Evolutionary conservation across 2,797 vertebrate species (phyloP).

Genomic region (Enteromius viviparus): DNA sequence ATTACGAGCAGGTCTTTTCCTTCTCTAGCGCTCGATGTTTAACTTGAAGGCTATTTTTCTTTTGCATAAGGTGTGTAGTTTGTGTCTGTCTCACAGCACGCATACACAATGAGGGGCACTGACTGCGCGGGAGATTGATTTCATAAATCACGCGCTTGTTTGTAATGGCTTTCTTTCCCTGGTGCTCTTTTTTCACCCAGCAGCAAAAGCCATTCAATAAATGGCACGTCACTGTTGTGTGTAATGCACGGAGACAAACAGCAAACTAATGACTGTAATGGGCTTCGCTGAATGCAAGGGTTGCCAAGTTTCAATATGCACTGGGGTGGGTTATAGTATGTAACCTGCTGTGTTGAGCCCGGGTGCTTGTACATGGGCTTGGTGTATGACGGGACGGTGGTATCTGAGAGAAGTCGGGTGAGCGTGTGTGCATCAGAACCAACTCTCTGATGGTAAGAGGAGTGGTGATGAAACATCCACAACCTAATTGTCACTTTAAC

Average conservation of each 20-base stretch:
- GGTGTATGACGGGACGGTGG: neutral
- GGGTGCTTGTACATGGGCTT: slow-evolving; percentile 2
- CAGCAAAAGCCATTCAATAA: slow-evolving; percentile 65
- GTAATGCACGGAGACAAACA: slow-evolving; percentile 58
- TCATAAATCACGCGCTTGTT: slow-evolving; percentile 85
- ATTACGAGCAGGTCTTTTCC: slow-evolving; percentile 67
- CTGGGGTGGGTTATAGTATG: slow-evolving; percentile 14
- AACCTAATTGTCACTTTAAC: slow-evolving; percentile 45
- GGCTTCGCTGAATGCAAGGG: slow-evolving; percentile 49
- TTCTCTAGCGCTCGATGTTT: slow-evolving; percentile 18
- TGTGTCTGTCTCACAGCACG: slow-evolving; percentile 69
- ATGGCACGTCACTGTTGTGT: slow-evolving; percentile 61
- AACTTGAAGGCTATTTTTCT: slow-evolving; percentile 69
- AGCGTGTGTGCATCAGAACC: neutral
- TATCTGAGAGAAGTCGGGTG: neutral
- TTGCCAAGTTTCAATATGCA: slow-evolving; percentile 41
- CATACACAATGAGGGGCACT: slow-evolving; percentile 78
- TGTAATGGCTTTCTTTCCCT: slow-evolving; percentile 76
- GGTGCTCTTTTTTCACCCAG: slow-evolving; percentile 72
- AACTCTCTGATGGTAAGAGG: slow-evolving; percentile 10
- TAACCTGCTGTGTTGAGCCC: slow-evolving; percentile 13
- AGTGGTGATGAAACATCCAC: slow-evolving; percentile 21
- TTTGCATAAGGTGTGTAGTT: slow-evolving; percentile 74
- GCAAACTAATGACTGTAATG: slow-evolving; percentile 58
- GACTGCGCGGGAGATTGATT: slow-evolving; percentile 79